Percentiles rank a stretch among this genome's conserved stretches.
Evolutionary conservation across 2,113 vertebrate genomes (phyloP).

Genomic region (Hemichromis elongatus): DNA sequence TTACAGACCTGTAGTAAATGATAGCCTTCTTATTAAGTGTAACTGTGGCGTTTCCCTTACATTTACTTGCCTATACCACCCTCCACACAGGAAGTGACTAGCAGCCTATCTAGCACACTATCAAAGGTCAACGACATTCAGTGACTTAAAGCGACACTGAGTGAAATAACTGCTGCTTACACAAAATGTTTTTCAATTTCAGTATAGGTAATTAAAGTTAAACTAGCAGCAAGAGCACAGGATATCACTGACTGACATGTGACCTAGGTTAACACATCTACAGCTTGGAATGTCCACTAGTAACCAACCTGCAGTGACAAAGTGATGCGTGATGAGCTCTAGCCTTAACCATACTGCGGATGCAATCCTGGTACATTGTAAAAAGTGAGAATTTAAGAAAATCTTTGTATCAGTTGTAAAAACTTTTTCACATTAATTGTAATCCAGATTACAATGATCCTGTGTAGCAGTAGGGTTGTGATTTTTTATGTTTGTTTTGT

Average conservation of each 20-base stretch:
- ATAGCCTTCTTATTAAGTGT: neutral
- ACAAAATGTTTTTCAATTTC: neutral
- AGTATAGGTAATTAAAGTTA: neutral
- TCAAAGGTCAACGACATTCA: fast-evolving
- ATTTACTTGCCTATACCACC: neutral
- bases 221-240: neutral
- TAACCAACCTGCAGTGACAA: neutral
- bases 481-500: neutral
- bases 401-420: neutral
- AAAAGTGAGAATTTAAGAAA: neutral
- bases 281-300: neutral
- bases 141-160: neutral
- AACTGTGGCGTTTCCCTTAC: neutral
- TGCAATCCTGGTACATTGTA: neutral
- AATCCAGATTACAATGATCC: neutral
- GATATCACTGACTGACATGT: neutral
- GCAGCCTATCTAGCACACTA: neutral
- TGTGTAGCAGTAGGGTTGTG: neutral
- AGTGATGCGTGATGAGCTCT: neutral
- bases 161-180: neutral
- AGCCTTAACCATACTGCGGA: neutral
- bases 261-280: neutral
- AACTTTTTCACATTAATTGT: neutral
- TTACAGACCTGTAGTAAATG: neutral
- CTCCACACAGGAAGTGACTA: neutral